These are phyloP conservation scores for Heliconius aoede DNA, from an alignment of 2,888 invertebrate genomes.

Conservation along the genomic window DNA sequence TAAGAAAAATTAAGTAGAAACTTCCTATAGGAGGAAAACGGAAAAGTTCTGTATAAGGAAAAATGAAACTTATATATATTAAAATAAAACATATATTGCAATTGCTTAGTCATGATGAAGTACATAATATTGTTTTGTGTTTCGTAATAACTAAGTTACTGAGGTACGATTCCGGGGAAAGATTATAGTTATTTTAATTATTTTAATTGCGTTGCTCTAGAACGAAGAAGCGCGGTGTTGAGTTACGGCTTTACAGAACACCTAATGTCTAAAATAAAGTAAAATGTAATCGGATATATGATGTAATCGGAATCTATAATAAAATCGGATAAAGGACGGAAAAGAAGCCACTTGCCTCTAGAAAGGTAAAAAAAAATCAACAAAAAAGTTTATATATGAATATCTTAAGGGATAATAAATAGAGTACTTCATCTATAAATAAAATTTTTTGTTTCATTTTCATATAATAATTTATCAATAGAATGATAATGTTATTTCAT, in stretches of 20 bases:
- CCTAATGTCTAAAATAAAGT: too few species aligned
- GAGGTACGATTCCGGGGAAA: background rate
- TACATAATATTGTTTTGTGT: background rate
- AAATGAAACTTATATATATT: background rate
- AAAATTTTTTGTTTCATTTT: too few species aligned
- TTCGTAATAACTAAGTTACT: background rate
- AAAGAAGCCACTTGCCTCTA: too few species aligned
- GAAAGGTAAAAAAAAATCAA: too few species aligned
- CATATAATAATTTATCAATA: too few species aligned
- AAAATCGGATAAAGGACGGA: too few species aligned
- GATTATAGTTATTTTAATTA: background rate
- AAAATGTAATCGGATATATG: too few species aligned
- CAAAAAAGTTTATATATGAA: background rate
- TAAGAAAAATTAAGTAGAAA: background rate
- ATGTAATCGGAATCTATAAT: too few species aligned
- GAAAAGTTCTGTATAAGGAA: background rate
- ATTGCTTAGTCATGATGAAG: too few species aligned
- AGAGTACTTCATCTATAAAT: background rate
- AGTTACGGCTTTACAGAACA: background rate
- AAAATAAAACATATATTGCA: background rate
- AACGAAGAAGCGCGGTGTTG: background rate
- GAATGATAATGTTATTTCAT: too few species aligned
- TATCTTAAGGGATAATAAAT: background rate
- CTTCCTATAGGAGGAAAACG: background rate
- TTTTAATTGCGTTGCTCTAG: background rate